These are phyloP conservation scores for Drosophila bipectinata DNA, from an alignment of 1,140 invertebrate species.

Conservation along the genomic window DNA sequence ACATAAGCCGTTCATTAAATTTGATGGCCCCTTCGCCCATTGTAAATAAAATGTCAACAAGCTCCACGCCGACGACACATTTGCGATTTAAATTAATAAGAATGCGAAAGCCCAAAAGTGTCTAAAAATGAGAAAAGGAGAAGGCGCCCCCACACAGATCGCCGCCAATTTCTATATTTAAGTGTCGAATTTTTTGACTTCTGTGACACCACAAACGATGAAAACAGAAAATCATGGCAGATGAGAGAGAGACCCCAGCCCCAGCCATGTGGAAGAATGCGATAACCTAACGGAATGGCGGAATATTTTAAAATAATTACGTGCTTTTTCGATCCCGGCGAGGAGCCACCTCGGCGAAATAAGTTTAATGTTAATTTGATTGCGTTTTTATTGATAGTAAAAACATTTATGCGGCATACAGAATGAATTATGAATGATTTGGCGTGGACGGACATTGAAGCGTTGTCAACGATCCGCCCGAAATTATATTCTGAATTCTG, in stretches of 20 bases:
- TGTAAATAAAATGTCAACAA: constrained; percentile 61
- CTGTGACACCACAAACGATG: constrained; percentile 37
- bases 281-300: constrained; percentile 44
- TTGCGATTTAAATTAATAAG: constrained; percentile 54
- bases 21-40: constrained; percentile 47
- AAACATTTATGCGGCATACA: constrained; percentile 70
- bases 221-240: constrained; percentile 20
- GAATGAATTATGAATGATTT: constrained; percentile 83
- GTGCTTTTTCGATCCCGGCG: constrained; percentile 24
- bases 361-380: constrained; percentile 82
- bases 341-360: constrained; percentile 48
- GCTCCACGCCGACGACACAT: constrained; percentile 26
- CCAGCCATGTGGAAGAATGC: constrained; percentile 25
- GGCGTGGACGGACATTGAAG: constrained; percentile 22
- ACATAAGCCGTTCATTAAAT: constrained; percentile 58
- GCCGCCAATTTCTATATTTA: constrained; percentile 49
- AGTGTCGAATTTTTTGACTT: constrained; percentile 13
- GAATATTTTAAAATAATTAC: constrained; percentile 68
- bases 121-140: background rate
- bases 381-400: constrained; percentile 83
- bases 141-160: constrained; percentile 41
- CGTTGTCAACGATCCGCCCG: constrained; percentile 21
- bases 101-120: constrained; percentile 36
- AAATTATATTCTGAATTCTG: constrained; percentile 13
- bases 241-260: no score